phyloP scores from a whole-genome alignment of 1,140 invertebrate genomes.

The Temnothorax nylanderi region DNA sequence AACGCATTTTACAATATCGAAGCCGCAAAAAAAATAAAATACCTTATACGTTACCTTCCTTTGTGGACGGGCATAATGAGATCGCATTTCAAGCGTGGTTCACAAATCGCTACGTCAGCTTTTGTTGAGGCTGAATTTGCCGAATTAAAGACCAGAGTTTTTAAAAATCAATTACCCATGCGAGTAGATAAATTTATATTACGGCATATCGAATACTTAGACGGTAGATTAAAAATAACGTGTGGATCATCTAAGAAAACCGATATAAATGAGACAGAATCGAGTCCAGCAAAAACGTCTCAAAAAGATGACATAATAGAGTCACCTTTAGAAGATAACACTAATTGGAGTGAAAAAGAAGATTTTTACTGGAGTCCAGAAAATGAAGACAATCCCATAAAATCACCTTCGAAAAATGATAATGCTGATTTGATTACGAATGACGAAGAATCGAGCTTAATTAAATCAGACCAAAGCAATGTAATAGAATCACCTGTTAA shows the following conservation, averaged over 20 bases:
- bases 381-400: no score
- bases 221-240: background rate
- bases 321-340: background rate
- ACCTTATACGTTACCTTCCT: background rate
- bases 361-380: no score
- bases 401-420: no score
- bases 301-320: constrained; percentile 16
- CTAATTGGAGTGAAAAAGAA: background rate
- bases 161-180: constrained; percentile 13
- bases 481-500: no score
- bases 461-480: no score
- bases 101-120: background rate
- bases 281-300: background rate
- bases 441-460: no score
- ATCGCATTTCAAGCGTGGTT: background rate
- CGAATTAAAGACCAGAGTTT: background rate
- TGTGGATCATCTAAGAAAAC: background rate
- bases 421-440: no score
- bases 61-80: constrained; percentile 1
- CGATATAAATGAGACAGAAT: constrained; percentile 15
- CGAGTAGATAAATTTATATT: constrained; percentile 7
- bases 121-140: constrained; percentile 14
- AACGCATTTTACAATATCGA: background rate
- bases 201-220: background rate
- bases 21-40: background rate